These are phyloP conservation scores for Amiota mariae DNA, from an alignment of 2,888 invertebrate genomes.

Conservation along the genomic window DNA sequence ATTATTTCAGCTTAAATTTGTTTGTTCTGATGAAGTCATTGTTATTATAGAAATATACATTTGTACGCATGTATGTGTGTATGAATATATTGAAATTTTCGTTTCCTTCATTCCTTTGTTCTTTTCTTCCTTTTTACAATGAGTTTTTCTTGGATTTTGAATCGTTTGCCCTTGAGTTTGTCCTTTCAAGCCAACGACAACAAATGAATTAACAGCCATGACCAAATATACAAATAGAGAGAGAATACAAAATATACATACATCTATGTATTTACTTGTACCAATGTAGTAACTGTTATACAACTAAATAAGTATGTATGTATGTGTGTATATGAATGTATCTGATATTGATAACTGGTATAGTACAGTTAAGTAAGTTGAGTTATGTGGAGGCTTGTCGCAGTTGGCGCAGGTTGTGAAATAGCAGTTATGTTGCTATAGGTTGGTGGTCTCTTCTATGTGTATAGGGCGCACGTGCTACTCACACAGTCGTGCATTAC, in stretches of 20 bases:
- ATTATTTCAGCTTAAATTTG: background rate
- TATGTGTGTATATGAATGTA: conserved; percentile 31
- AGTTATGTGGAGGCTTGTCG: background rate
- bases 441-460: too few species aligned
- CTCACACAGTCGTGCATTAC: too few species aligned
- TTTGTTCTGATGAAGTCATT: background rate
- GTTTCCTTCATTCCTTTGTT: background rate
- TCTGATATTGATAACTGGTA: background rate
- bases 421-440: background rate
- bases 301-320: conserved; percentile 4
- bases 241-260: background rate
- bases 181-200: conserved; percentile 49
- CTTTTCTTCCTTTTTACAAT: too few species aligned
- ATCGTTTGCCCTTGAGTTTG: conserved; percentile 62
- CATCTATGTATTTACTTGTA: conserved; percentile 6
- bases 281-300: background rate
- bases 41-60: background rate
- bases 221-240: background rate
- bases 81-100: too few species aligned
- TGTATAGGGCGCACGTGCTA: too few species aligned
- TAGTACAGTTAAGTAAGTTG: too few species aligned
- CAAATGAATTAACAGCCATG: background rate
- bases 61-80: too few species aligned
- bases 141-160: conserved; percentile 33
- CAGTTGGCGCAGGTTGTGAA: background rate